Percentiles rank a stretch among this genome's conserved stretches.
Conservation (phyloP, 2,797 vertebrate species). For the Philypnodon macrostomus region DNA sequence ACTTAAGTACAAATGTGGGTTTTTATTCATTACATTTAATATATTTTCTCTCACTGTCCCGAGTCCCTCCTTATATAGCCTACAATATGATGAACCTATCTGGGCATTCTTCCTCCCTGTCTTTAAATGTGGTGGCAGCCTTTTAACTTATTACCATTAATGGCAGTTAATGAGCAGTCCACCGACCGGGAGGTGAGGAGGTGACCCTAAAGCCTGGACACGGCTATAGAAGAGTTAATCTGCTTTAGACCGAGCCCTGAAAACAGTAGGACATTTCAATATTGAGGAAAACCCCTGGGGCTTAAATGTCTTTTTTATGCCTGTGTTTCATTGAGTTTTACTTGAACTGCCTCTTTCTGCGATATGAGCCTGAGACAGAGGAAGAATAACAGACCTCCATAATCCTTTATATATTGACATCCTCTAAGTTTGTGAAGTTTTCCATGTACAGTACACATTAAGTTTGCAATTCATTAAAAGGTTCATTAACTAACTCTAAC, state of each 20-base stretch:
- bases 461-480: conserved; percentile 35
- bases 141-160: conserved; percentile 64
- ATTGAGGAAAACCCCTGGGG: conserved; percentile 56
- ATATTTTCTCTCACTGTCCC: too few relatives aligned
- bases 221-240: conserved; percentile 65
- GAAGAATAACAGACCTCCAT: conserved; percentile 52
- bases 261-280: conserved; percentile 67
- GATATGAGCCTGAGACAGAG: conserved; percentile 35
- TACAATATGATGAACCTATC: conserved; percentile 10
- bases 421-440: conserved; percentile 25
- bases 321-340: conserved; percentile 51
- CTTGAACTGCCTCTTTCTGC: conserved; percentile 37
- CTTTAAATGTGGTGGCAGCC: conserved; percentile 31
- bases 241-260: conserved; percentile 65
- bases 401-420: conserved; percentile 62
- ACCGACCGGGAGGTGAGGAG: conserved; percentile 30
- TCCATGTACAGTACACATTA: conserved; percentile 18
- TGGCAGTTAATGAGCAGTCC: conserved; percentile 57
- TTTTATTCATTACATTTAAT: too few relatives aligned
- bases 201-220: conserved; percentile 57
- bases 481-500: too few relatives aligned
- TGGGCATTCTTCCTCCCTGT: conserved; percentile 22
- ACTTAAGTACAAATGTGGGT: too few relatives aligned
- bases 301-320: conserved; percentile 38
- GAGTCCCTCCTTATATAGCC: too few relatives aligned